Conservation (phyloP, 2,797 vertebrate genomes). For the Eidolon dupreanum region DNA sequence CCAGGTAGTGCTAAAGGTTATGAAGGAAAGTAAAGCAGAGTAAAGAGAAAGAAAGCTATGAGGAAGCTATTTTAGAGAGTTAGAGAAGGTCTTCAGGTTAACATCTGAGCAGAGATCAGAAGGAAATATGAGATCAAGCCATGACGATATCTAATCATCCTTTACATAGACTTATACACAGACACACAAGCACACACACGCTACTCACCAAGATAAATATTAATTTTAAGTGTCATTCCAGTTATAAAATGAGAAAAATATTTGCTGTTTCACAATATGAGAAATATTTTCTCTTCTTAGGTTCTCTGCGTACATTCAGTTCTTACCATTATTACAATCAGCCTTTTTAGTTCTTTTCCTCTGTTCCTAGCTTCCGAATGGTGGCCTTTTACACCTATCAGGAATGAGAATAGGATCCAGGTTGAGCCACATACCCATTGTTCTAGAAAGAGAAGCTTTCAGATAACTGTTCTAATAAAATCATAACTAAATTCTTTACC, state of each 20-base stretch:
- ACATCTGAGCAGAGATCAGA: background rate
- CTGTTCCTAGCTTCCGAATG: background rate
- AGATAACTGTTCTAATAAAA: background rate
- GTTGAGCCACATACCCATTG: too few relatives aligned
- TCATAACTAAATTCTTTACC: background rate
- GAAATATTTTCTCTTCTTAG: background rate
- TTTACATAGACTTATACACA: background rate
- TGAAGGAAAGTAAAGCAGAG: background rate
- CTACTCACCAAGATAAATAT: background rate
- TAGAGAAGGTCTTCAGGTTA: background rate
- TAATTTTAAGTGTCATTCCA: background rate
- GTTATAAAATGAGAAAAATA: background rate
- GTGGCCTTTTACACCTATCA: background rate
- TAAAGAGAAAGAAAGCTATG: background rate
- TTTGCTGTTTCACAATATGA: background rate
- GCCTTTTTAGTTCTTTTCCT: background rate
- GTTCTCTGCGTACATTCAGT: background rate
- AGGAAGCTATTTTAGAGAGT: background rate
- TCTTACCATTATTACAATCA: background rate
- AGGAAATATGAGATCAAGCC: background rate
- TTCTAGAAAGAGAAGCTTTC: background rate
- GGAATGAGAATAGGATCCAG: background rate
- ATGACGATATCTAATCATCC: background rate
- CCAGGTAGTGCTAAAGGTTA: background rate
- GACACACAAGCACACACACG: background rate